Evolutionary conservation across 2,113 vertebrate species (phyloP).

Genomic region (Scomber japonicus): DNA sequence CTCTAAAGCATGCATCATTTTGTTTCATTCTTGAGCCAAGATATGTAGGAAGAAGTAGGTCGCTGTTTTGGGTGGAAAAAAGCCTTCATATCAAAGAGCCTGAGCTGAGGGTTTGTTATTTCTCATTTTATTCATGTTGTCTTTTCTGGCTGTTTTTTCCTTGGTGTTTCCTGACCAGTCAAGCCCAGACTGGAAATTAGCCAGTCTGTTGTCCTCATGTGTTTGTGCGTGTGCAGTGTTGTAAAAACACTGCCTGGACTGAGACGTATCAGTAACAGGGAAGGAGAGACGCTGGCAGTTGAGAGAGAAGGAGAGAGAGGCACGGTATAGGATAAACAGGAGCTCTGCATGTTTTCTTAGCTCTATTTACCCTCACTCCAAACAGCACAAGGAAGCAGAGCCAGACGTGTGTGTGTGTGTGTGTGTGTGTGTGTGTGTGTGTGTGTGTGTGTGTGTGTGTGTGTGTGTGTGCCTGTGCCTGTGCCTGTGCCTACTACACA

Average conservation of each 20-base stretch:
- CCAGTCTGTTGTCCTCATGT: constrained; percentile 33
- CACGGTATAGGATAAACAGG: constrained; percentile 66
- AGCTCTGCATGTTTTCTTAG: constrained; percentile 65
- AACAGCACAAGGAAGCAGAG: constrained; percentile 57
- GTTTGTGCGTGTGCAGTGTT: constrained; percentile 38
- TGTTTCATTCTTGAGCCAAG: constrained; percentile 30
- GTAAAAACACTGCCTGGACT: constrained; percentile 60
- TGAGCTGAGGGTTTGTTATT: constrained; percentile 64
- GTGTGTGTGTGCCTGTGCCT: too few relatives aligned
- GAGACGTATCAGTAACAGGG: constrained; percentile 70
- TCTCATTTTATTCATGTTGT: constrained; percentile 60
- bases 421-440: constrained; percentile 29
- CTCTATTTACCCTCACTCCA: constrained; percentile 61
- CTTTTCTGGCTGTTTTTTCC: constrained; percentile 71
- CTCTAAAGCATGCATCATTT: not conserved
- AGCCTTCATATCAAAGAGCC: constrained; percentile 57
- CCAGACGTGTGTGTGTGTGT: constrained; percentile 25
- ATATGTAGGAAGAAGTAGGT: constrained; percentile 30
- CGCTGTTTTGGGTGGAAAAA: constrained; percentile 37
- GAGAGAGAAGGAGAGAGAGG: constrained; percentile 37
- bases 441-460: constrained; percentile 12
- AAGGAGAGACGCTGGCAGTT: constrained; percentile 46
- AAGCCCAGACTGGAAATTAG: constrained; percentile 58
- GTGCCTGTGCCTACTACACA: not conserved
- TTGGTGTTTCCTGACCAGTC: constrained; percentile 67